These are phyloP conservation scores for Oostethus manadensis DNA, from an alignment of 2,113 vertebrate species.

Conservation along the genomic window DNA sequence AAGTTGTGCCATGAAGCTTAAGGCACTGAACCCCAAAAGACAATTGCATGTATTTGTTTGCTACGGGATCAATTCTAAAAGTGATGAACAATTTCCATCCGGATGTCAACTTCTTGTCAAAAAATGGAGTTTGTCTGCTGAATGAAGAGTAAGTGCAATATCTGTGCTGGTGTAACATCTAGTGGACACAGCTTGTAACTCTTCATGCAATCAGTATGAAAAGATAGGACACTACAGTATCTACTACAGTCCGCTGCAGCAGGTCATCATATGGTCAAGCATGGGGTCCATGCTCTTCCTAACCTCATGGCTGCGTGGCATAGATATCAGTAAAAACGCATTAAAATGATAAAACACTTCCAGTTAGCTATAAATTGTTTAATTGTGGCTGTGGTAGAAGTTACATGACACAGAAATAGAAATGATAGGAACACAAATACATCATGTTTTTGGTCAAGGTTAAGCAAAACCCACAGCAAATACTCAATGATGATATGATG, in stretches of 20 bases:
- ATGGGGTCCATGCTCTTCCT: not conserved
- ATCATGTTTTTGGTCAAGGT: not conserved
- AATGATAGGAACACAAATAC: not conserved
- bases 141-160: not conserved
- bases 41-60: not conserved
- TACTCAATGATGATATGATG: not conserved
- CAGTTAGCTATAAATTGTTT: not conserved
- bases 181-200: constrained; percentile 32
- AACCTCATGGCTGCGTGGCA: not conserved
- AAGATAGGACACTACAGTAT: not conserved
- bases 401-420: constrained; percentile 6
- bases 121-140: not conserved
- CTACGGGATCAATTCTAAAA: not conserved
- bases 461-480: not conserved
- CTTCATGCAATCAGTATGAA: not conserved
- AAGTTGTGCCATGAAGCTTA: no score
- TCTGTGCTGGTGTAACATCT: constrained; percentile 31
- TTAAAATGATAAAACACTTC: not conserved
- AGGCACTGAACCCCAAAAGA: no score
- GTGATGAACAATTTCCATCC: not conserved
- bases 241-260: not conserved
- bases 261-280: not conserved
- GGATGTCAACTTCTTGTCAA: not conserved
- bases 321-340: not conserved
- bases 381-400: not conserved